Evolutionary conservation across 2,888 invertebrate species (phyloP), one percentile per base, ranked within the genome.

Genomic region (Campopleginae sp.): DNA sequence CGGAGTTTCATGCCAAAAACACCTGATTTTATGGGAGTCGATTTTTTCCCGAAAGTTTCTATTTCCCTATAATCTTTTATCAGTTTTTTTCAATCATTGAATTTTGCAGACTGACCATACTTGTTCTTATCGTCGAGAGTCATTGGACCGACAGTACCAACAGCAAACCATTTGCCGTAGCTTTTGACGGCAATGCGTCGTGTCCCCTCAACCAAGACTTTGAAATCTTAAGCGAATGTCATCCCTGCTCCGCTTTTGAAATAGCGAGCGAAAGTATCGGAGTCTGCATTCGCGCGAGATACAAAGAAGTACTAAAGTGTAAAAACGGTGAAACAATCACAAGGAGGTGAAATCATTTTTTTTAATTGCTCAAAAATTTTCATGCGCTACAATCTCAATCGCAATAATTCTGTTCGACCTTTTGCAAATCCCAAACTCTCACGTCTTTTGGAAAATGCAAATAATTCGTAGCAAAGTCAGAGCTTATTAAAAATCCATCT

Each of bases 191-290:
- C 88, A 97, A 97, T 92, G 96, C 97, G 0, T 96, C 96, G 12
- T 98, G 98, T 92, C 96, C 96, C 95, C 94, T 95, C 74, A 95
- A 95, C 85, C 97, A 98, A 91, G 95, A 96, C 23, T 97, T 95
- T 89, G 95, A 96, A 86, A 95, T 98, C 27, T 94, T 97, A 27
- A 96, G 95, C 89, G 97, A 97, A 93, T 98, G 98, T 90, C 97
- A 97, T 94, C 97, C 97, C n/a, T 98, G 98, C 93, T 96, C 97
- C 92, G 96, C 97, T 87, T 97, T 97, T 93, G 98, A 98, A 94
- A 96, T 97, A 86, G 95, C 96, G 76, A 98, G 97, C 91, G 96
- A 96, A 94, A 97, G 96, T 91, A 96, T 97, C 90, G 96, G 97
- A 76, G 97, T 97, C 65, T 98, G 98, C 91, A 96, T 97, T 85